Conservation (phyloP, 2,113 vertebrate species). For the Garra rufa region DNA sequence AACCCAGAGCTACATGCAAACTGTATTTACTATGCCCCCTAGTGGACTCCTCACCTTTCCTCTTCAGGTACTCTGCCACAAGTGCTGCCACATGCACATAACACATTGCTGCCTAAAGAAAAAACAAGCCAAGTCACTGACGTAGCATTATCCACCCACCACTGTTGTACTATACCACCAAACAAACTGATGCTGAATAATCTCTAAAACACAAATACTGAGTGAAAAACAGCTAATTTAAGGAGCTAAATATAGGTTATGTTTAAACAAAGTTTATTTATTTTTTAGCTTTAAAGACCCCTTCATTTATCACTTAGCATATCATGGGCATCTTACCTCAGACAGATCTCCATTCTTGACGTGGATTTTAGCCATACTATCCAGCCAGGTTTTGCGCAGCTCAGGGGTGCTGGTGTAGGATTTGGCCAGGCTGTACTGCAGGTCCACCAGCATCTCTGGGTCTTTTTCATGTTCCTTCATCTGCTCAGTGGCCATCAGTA, state of each 20-base stretch:
- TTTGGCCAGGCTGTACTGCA: conserved; percentile 97
- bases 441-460: conserved; percentile 97
- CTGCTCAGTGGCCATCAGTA: conserved; percentile 97
- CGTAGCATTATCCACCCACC: neutral
- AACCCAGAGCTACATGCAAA: neutral
- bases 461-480: conserved; percentile 99
- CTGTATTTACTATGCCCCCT: neutral
- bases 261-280: too few relatives aligned
- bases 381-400: conserved; percentile 96
- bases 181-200: neutral
- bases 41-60: conserved; percentile 85
- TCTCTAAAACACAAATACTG: neutral
- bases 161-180: neutral
- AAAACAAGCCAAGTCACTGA: conserved; percentile 28
- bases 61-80: conserved; percentile 94
- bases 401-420: conserved; percentile 97
- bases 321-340: conserved; percentile 74
- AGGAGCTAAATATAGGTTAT: neutral
- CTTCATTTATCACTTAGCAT: neutral
- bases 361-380: conserved; percentile 98
- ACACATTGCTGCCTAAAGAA: conserved; percentile 92
- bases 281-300: too few relatives aligned
- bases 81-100: conserved; percentile 95
- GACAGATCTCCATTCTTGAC: conserved; percentile 96
- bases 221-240: neutral